Base-by-base conservation (phyloP, 2,113 vertebrate species). In the Apus apus region DNA sequence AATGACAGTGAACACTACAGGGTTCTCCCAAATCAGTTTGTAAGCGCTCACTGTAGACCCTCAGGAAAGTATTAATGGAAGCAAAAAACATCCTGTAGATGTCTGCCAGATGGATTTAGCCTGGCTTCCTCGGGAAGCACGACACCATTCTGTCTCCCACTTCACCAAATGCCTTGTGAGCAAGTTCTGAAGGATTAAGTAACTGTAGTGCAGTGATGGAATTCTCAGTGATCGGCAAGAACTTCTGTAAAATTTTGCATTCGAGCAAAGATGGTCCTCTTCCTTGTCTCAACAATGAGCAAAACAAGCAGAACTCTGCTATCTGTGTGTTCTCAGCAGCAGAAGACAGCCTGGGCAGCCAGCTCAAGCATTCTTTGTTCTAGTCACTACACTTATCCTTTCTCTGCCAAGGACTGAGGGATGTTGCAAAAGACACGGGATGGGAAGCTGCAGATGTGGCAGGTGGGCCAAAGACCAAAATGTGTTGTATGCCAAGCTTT, bases 71-170 rank as follows among this genome's bases (percentile, higher is more conserved):
- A 66, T 65, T 43, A 38, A 58, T 29, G 9, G 14, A 30, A 54
- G 60, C 21, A 54, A 64, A 22, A 74, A n/a, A 6, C 14, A 40
- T 53, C 23, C 25, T 91, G 20, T 17, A 58, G 54, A 32, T 58
- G 83, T 62, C 56, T 85, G 20, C 56, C 13, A 26, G 61, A 4
- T 62, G 40, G 15, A 45, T 62, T 68, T 30, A 74, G 26, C 54
- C 18, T 45, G 11, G 29, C 26, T 64, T 87, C 48, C 32, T 64
- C 0, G 3, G 67, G 67, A 51, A 74, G 14, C 34, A 45, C 0
- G 4, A 9, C 34, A 30, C 19, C 5, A 3, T 64, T 85, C 91
- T 51, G 50, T 51, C 36, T 74, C 16, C 6, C 0, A 0, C 40
- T 89, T 62, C 54, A 51, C 57, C 32, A 10, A 5, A 19, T 38